A percentile compares a stretch with the other conserved stretches of the same genome.
Conservation (phyloP, 2,113 vertebrate species). For the Accipiter virgatus region DNA sequence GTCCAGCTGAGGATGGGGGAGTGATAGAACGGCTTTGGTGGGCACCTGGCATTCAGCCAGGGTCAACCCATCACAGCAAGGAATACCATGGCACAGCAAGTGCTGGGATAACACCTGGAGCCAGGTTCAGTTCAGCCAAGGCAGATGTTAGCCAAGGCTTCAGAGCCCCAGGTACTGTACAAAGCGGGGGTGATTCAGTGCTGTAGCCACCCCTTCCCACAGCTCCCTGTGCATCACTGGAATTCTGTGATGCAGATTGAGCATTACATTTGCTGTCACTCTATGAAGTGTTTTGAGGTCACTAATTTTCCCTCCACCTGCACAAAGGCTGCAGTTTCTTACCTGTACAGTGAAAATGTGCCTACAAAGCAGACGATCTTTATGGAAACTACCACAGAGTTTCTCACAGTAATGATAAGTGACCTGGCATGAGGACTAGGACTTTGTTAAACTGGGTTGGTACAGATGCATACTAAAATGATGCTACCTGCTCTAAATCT, state of each 20-base stretch:
- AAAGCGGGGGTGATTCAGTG: neutral
- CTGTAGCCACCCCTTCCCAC: neutral
- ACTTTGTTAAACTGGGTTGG: neutral
- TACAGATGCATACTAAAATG: neutral
- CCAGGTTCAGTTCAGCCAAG: neutral
- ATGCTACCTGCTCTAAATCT: neutral
- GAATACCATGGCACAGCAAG: neutral
- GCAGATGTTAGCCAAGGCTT: neutral
- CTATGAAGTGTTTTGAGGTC: neutral
- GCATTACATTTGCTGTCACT: neutral
- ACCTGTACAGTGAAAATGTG: neutral
- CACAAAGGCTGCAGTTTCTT: neutral
- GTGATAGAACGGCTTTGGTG: too few species aligned
- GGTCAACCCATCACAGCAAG: neutral
- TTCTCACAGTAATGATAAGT: neutral
- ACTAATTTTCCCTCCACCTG: neutral
- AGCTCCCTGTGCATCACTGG: neutral
- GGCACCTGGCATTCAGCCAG: too few species aligned
- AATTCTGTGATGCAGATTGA: neutral
- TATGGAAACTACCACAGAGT: neutral
- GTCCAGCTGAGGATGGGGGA: too few species aligned
- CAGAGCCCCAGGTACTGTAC: neutral
- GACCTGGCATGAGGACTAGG: neutral
- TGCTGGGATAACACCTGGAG: neutral
- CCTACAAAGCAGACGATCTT: neutral